Evolutionary conservation across 2,797 vertebrate genomes (phyloP).

Genomic region (Esox lucius): DNA sequence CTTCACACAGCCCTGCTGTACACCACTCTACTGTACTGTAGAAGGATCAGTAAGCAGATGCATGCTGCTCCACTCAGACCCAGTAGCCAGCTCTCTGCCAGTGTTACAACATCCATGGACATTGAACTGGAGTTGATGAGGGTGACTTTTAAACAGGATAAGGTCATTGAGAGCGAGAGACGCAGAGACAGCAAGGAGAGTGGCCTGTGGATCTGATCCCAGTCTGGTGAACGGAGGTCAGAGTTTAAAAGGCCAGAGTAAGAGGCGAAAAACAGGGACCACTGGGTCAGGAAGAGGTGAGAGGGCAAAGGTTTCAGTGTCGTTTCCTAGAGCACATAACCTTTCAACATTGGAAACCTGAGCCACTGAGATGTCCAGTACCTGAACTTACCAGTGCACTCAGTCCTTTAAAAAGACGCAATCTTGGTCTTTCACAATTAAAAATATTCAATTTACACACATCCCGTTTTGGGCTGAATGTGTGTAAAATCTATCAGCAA

Average conservation of each 20-base stretch:
- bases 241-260: conserved; percentile 34
- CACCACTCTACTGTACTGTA: neutral
- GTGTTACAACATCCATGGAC: too few species aligned
- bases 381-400: neutral
- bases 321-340: neutral
- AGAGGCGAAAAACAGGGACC: conserved; percentile 46
- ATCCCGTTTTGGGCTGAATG: too few species aligned
- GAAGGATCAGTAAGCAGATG: neutral
- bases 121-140: too few species aligned
- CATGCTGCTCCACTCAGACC: neutral
- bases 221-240: conserved; percentile 42
- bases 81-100: too few species aligned
- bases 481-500: too few species aligned
- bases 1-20: conserved; percentile 28
- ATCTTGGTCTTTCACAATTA: too few species aligned
- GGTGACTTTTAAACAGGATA: too few species aligned
- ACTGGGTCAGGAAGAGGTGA: conserved; percentile 41
- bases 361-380: neutral
- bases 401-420: too few species aligned
- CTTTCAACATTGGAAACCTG: conserved; percentile 5
- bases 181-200: neutral
- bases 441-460: too few species aligned
- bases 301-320: neutral
- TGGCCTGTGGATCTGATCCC: conserved; percentile 46
- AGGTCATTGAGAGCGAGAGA: neutral